Base-by-base conservation (phyloP, 1,140 invertebrate species). In the Leucophenga varia region DNA sequence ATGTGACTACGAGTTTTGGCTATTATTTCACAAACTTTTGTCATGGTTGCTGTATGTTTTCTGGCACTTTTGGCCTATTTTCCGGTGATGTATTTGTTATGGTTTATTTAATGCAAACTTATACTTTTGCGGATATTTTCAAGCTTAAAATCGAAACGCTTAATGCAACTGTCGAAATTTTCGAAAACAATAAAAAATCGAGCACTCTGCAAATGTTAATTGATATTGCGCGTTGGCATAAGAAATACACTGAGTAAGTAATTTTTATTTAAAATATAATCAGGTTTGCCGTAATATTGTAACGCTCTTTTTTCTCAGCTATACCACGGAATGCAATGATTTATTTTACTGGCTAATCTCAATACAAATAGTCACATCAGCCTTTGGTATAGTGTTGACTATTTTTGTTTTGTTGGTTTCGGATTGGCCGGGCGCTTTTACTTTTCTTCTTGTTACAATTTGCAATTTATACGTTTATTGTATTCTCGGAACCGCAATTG, bases 381-480 rank as follows among this genome's bases (percentile, higher is more conserved):
- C 43, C 9, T 17, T 53, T 6, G 59, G 52, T 30, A 55, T 63
- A 31, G 38, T 63, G 3, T 22, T 57, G 9, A 55, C 54, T 0
- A 41, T 59, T 16, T 63, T 57, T 42, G 42, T 43, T 2, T 7
- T 52, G 22, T 34, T 63, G 0, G 53, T 49, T 1, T 37, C 45
- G 1, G 47, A 50, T n/a, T 63, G 59, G 59, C 20, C 47, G 1
- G 49, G 54, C 0, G 57, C 50, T 3, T 63, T 47, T 17, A 12
- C 28, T 16, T 63, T 47, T 41, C 34, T 57, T 1, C 1, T 46
- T 14, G 12, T 48, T 1, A 39, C 49, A 2, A 38, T 59, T 22
- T 45, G 49, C 2, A 54, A 51, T 19, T 38, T 63, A 34, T 63
- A 60, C 22, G 10, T 55, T 0, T 63, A 57, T 9, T 63, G 59